Evolutionary conservation across 2,888 invertebrate species (phyloP).

Genomic region (Mesorhabditis spiculigera): DNA sequence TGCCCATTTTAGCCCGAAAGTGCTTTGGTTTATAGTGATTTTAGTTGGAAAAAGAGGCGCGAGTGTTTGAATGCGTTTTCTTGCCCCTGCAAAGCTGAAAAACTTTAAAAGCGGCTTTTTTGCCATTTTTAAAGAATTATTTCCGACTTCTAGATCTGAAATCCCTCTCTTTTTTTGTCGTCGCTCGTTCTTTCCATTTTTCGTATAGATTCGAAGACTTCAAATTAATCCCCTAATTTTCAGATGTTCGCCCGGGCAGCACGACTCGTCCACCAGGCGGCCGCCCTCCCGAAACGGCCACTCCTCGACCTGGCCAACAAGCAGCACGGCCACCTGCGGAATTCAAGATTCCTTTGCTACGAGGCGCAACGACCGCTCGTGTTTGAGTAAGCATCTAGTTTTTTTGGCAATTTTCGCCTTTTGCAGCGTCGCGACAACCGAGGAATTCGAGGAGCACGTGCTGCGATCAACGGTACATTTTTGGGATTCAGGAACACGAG

Average conservation of each 20-base stretch:
- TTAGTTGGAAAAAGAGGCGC: no score
- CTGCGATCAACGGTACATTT: not conserved
- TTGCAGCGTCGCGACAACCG: not conserved
- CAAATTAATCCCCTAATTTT: not conserved
- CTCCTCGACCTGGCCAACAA: not conserved
- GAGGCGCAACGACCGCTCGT: not conserved
- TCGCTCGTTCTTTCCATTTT: no score
- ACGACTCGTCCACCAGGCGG: not conserved
- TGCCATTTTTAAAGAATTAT: no score
- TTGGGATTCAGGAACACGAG: not conserved
- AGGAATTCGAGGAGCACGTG: conserved; percentile 1
- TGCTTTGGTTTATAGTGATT: no score
- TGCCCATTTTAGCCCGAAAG: no score
- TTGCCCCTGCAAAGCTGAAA: no score
- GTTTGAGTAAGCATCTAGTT: not conserved
- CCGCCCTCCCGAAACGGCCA: not conserved
- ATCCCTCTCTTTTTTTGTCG: no score
- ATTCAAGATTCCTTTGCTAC: not conserved
- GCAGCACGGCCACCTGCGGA: not conserved
- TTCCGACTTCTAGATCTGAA: no score
- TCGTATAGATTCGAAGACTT: no score
- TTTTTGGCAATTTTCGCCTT: not conserved
- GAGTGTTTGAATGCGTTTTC: no score
- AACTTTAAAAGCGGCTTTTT: no score
- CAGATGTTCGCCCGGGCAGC: not conserved